Percentiles rank a stretch among this genome's conserved stretches.
These are phyloP conservation scores for Pomatostomus ruficeps DNA, from an alignment of 2,113 vertebrate species.

Conservation along the genomic window DNA sequence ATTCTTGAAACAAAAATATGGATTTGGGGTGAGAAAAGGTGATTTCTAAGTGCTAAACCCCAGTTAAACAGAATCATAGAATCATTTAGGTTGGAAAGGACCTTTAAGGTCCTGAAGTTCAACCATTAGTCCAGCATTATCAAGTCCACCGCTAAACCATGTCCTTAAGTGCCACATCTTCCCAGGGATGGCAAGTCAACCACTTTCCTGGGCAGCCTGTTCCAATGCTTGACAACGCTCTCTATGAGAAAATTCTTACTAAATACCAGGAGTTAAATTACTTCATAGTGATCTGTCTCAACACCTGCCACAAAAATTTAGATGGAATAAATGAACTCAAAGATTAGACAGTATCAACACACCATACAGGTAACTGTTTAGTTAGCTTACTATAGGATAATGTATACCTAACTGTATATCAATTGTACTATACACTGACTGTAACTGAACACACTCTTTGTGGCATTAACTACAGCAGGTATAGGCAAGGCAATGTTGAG, in stretches of 20 bases:
- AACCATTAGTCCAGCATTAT: background rate
- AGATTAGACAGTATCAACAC: background rate
- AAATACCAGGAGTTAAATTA: background rate
- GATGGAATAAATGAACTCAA: background rate
- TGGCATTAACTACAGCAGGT: background rate
- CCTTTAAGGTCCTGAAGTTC: background rate
- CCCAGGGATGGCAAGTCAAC: background rate
- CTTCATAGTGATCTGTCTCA: background rate
- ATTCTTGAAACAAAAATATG: background rate
- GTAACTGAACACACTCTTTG: background rate
- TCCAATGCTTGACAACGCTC: background rate
- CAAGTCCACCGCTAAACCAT: background rate
- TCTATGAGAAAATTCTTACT: background rate
- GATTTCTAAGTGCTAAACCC: background rate
- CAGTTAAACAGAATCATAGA: background rate
- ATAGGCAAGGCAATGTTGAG: background rate
- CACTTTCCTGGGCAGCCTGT: background rate
- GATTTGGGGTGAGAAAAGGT: background rate
- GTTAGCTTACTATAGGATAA: background rate
- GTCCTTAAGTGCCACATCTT: background rate
- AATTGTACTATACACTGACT: background rate
- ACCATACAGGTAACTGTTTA: background rate
- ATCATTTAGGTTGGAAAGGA: background rate
- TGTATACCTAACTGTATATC: background rate
- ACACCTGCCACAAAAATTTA: background rate